These are phyloP conservation scores for Amiota communis DNA, from an alignment of 2,888 invertebrate genomes.

Conservation along the genomic window DNA sequence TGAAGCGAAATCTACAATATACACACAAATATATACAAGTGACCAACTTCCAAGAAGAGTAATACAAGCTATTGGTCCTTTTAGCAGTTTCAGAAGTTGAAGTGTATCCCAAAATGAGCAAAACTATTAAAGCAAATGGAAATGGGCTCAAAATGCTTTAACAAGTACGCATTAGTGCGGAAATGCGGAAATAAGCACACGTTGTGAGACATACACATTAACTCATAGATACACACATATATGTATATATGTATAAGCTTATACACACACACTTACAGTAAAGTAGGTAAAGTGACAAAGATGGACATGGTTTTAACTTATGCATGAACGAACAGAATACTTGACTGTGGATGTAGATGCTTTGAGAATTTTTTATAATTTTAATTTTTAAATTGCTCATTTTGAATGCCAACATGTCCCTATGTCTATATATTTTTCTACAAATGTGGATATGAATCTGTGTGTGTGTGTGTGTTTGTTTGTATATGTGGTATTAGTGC, in stretches of 20 bases:
- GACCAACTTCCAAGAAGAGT: too few relatives aligned
- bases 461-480: neutral
- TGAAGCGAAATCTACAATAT: too few relatives aligned
- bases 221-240: neutral
- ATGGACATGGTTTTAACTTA: neutral
- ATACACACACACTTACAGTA: too few relatives aligned
- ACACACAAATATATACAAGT: too few relatives aligned
- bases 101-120: conserved; percentile 49
- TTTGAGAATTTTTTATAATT: conserved; percentile 8
- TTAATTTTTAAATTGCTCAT: conserved; percentile 21
- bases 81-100: conserved; percentile 12
- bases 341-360: neutral
- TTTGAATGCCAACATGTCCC: neutral
- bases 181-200: conserved; percentile 33
- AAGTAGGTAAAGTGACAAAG: neutral
- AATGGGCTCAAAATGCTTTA: conserved; percentile 49
- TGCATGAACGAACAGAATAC: conserved; percentile 9
- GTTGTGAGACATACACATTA: conserved; percentile 32
- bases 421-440: too few relatives aligned
- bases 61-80: too few relatives aligned
- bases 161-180: conserved; percentile 51
- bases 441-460: neutral
- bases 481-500: neutral
- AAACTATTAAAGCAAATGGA: conserved; percentile 65
- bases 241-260: too few relatives aligned